Evolutionary conservation across 2,888 invertebrate species (phyloP).

Genomic region (Harpalus rubripes): DNA sequence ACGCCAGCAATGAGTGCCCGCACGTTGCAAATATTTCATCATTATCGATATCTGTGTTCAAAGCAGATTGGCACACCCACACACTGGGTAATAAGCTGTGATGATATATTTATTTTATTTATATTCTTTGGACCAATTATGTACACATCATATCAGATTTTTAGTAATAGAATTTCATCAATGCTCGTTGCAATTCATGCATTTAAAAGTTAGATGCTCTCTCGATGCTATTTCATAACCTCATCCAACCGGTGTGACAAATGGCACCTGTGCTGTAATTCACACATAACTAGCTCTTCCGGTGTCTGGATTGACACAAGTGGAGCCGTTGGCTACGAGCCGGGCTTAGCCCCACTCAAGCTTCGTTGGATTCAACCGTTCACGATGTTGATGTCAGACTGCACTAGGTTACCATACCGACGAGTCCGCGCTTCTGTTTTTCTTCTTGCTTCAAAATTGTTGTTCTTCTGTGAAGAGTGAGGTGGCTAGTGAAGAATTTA

Average conservation of each 20-base stretch:
- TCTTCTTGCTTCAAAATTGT: neutral
- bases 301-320: neutral
- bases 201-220: neutral
- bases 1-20: no score
- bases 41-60: no score
- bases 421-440: neutral
- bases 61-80: no score
- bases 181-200: no score
- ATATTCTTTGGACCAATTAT: no score
- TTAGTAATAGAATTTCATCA: no score
- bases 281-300: conserved; percentile 50
- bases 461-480: neutral
- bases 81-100: no score
- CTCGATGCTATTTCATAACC: neutral
- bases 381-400: neutral
- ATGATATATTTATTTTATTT: no score
- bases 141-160: no score
- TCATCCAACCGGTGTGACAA: neutral
- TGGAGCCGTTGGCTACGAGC: conserved; percentile 23
- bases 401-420: conserved; percentile 13
- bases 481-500: neutral
- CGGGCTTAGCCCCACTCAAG: conserved; percentile 25
- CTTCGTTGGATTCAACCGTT: neutral
- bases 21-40: no score
- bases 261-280: conserved; percentile 61